Conservation (phyloP, 2,888 invertebrate genomes). For the Spisula subtruncata region DNA sequence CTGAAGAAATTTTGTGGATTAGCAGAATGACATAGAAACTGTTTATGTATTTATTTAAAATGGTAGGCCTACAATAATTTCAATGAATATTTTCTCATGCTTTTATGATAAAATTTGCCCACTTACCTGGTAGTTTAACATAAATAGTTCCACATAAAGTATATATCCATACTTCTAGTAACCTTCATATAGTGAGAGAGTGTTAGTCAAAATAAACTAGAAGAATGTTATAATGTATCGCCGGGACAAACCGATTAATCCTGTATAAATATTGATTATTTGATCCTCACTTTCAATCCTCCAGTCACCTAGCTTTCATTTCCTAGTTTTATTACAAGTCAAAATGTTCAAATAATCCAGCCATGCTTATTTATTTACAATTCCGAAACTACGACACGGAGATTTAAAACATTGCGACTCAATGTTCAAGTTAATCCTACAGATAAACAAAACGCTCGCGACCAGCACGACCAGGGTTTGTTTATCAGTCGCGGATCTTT, state of each 20-base stretch:
- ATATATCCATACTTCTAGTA: background rate
- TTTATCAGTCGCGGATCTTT: slow-evolving; percentile 33
- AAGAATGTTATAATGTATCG: slow-evolving; percentile 27
- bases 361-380: slow-evolving; percentile 30
- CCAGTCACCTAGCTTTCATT: slow-evolving; percentile 27
- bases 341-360: slow-evolving; percentile 32
- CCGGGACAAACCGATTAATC: slow-evolving; percentile 40
- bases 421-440: slow-evolving; percentile 30
- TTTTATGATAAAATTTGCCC: background rate
- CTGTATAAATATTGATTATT: slow-evolving; percentile 43
- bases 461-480: background rate
- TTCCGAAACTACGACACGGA: slow-evolving; percentile 31
- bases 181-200: background rate
- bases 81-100: too few species aligned
- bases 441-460: slow-evolving; percentile 31
- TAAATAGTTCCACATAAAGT: background rate
- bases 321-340: slow-evolving; percentile 11
- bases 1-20: too few species aligned
- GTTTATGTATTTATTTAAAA: too few species aligned
- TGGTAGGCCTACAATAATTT: too few species aligned
- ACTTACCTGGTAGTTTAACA: slow-evolving; percentile 8
- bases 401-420: slow-evolving; percentile 5
- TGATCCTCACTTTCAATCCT: slow-evolving; percentile 22
- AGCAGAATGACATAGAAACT: too few species aligned
- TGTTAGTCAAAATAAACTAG: slow-evolving; percentile 16